These are phyloP conservation scores for Gracilinanus agilis DNA, from an alignment of 2,113 vertebrate species.

Conservation along the genomic window DNA sequence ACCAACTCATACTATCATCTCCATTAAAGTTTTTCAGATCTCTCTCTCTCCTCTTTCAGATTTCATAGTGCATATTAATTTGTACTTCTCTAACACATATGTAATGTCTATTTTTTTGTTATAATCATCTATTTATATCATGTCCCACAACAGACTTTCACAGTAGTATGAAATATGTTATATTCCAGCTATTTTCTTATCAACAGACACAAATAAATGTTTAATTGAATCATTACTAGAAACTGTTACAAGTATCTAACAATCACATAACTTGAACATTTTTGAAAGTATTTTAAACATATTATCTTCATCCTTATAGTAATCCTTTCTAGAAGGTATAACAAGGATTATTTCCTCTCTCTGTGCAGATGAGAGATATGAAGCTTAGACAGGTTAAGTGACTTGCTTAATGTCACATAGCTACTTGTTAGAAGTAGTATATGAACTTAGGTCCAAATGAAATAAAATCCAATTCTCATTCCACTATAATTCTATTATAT, in stretches of 20 bases:
- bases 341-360: background rate
- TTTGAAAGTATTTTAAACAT: background rate
- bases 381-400: background rate
- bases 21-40: background rate
- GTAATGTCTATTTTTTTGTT: background rate
- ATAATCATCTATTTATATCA: background rate
- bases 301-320: background rate
- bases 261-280: background rate
- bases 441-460: background rate
- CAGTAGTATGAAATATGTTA: background rate
- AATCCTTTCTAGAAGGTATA: background rate
- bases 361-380: background rate
- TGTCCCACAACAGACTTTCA: background rate
- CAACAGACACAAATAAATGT: background rate
- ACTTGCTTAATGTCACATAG: background rate
- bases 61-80: background rate
- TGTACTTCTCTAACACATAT: background rate
- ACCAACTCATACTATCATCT: background rate
- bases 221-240: background rate
- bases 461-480: background rate
- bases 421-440: background rate
- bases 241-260: background rate
- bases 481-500: background rate
- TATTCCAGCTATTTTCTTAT: background rate
- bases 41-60: background rate